Evolutionary conservation across 2,797 vertebrate species (phyloP).

Genomic region (Oryzias dopingdopingensis): DNA sequence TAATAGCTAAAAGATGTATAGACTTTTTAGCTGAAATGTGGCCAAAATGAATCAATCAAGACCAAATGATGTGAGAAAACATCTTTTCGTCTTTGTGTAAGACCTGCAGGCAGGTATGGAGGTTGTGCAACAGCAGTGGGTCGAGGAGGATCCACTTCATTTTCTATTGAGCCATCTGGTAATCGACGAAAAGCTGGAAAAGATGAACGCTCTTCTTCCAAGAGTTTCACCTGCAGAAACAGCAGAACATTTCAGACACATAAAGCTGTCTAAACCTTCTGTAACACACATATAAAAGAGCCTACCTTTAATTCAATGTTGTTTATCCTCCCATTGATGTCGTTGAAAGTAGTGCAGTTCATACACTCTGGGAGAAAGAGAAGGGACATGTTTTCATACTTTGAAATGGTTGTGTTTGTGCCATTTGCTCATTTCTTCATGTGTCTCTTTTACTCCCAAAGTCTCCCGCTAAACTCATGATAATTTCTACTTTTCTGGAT

Average conservation of each 20-base stretch:
- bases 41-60: background rate
- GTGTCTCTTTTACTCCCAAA: slow-evolving; percentile 21
- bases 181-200: slow-evolving; percentile 19
- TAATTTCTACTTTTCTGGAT: too few relatives aligned
- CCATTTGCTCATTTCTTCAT: slow-evolving; percentile 3
- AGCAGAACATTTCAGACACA: slow-evolving; percentile 14
- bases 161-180: slow-evolving; percentile 49
- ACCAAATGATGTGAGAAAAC: background rate
- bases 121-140: slow-evolving; percentile 57
- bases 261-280: background rate
- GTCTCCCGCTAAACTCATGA: too few relatives aligned
- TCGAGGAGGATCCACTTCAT: slow-evolving; percentile 62
- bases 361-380: slow-evolving; percentile 67
- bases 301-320: slow-evolving; percentile 72
- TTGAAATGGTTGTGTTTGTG: background rate
- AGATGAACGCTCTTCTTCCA: slow-evolving; percentile 43
- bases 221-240: slow-evolving; percentile 58
- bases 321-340: slow-evolving; percentile 68
- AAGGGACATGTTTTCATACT: slow-evolving; percentile 2
- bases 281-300: background rate
- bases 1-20: background rate
- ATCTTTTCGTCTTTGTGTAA: background rate
- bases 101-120: slow-evolving; percentile 57
- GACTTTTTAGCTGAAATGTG: too few relatives aligned
- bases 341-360: slow-evolving; percentile 71